These are phyloP conservation scores for Ellobium chinense DNA, from an alignment of 2,888 invertebrate species.

Conservation along the genomic window DNA sequence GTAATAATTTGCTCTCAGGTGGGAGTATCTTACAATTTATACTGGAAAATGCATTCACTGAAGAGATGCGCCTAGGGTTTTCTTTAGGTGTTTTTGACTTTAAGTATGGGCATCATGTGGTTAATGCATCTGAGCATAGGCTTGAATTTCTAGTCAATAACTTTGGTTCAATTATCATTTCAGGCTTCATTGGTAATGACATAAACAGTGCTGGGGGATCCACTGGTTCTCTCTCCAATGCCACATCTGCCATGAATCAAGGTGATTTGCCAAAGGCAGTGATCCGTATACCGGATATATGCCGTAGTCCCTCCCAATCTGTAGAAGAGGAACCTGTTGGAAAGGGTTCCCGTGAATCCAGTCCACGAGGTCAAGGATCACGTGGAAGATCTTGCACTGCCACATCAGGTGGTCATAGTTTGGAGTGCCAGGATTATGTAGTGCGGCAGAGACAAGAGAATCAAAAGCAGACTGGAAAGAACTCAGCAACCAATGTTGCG, in stretches of 20 bases:
- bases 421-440: neutral
- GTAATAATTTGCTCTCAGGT: no score
- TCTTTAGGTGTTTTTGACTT: no score
- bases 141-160: no score
- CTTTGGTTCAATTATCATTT: no score
- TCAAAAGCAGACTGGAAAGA: neutral
- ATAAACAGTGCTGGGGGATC: neutral
- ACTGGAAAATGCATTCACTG: no score
- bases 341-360: neutral
- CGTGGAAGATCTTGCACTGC: neutral
- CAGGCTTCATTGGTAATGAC: no score
- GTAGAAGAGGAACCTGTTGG: neutral
- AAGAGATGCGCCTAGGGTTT: no score
- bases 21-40: no score
- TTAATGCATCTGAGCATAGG: no score
- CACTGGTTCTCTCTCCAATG: no score
- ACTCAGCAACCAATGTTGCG: neutral
- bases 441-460: neutral
- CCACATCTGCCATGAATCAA: conserved; percentile 18
- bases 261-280: conserved; percentile 45
- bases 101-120: no score
- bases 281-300: conserved; percentile 51
- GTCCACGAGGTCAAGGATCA: neutral
- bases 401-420: neutral
- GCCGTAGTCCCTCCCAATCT: conserved; percentile 30